phyloP scores from a whole-genome alignment of 2,888 invertebrate species.

The Melinaea menophilus region DNA sequence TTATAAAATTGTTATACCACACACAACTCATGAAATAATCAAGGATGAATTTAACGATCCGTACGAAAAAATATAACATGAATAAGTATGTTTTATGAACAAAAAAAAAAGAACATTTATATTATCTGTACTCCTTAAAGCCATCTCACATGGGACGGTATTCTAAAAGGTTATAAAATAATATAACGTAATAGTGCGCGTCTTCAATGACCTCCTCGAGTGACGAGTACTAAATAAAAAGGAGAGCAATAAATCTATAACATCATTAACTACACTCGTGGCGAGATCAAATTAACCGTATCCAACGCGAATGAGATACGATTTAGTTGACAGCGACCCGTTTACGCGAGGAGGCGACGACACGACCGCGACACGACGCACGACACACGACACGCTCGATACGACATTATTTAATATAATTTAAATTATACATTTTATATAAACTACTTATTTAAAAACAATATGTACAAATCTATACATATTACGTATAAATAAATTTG shows the following conservation, averaged over 20 bases:
- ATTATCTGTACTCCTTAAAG: not conserved
- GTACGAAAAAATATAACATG: too few species aligned
- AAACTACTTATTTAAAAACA: not conserved
- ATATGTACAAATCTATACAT: not conserved
- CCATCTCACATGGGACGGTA: not conserved
- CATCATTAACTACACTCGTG: constrained; percentile 48
- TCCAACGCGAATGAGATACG: constrained; percentile 44
- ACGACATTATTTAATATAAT: not conserved
- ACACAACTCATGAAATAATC: too few species aligned
- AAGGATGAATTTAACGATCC: too few species aligned
- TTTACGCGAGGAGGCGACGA: not conserved
- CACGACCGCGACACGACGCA: not conserved
- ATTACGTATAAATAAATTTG: too few species aligned
- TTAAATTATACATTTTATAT: not conserved
- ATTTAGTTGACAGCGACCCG: constrained; percentile 32
- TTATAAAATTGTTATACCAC: too few species aligned
- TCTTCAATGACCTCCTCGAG: constrained; percentile 9
- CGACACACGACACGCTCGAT: not conserved
- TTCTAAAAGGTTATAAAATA: not conserved
- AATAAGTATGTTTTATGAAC: not conserved
- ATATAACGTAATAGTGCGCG: not conserved
- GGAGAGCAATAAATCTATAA: constrained; percentile 50
- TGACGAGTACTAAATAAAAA: constrained; percentile 24
- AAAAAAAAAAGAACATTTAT: not conserved
- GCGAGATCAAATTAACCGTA: constrained; percentile 47